Conservation (phyloP, 2,113 vertebrate species). For the Lophura nycthemera region DNA sequence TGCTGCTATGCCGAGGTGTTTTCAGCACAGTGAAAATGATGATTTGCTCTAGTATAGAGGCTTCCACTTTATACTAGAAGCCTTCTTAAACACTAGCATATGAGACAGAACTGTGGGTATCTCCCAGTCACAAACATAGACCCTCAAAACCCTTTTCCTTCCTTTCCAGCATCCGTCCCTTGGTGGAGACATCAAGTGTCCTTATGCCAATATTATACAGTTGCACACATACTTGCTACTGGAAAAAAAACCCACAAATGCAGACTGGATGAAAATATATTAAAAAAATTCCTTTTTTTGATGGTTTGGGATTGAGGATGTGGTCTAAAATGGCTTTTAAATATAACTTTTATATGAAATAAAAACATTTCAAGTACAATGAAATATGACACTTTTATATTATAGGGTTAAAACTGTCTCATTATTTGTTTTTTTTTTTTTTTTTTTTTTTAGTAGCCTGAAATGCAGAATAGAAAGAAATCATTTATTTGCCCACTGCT, state of each 20-base stretch:
- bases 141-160: not conserved
- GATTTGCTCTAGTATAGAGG: not conserved
- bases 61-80: not conserved
- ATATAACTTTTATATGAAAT: not conserved
- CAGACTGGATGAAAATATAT: not conserved
- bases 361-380: not conserved
- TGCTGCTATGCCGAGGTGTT: not conserved
- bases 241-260: not conserved
- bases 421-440: not conserved
- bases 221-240: not conserved
- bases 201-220: not conserved
- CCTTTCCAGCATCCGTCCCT: not conserved
- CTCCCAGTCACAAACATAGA: not conserved
- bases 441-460: not conserved
- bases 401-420: not conserved
- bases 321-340: not conserved
- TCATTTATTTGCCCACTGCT: not conserved
- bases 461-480: not conserved
- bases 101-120: not conserved
- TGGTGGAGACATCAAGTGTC: not conserved
- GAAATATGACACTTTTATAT: not conserved
- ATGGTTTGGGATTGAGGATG: not conserved
- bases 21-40: not conserved
- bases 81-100: not conserved
- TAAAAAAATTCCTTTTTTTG: not conserved